A percentile compares a stretch with the other conserved stretches of the same genome.
phyloP scores from a whole-genome alignment of 2,113 vertebrate species.

The Varanus komodoensis region DNA sequence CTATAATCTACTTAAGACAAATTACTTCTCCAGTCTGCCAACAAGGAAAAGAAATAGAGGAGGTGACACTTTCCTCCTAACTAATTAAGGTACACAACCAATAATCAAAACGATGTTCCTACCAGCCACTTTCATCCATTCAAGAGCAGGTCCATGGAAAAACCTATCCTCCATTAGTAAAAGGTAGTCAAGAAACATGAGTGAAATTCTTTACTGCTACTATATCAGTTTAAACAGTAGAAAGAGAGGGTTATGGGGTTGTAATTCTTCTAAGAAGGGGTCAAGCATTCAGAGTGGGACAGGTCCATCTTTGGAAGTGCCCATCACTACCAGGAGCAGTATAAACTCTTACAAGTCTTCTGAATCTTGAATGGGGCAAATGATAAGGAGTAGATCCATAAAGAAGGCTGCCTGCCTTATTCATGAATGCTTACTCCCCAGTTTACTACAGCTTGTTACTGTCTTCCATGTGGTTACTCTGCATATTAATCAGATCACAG shows the following conservation, averaged over 20 bases:
- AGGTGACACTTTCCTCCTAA: neutral
- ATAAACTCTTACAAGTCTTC: neutral
- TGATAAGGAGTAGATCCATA: neutral
- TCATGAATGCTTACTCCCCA: neutral
- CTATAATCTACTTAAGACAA: neutral
- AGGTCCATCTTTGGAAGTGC: neutral
- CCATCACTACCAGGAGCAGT: neutral
- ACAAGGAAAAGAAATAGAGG: accelerated
- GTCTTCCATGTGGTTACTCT: neutral
- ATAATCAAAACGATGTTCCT: neutral
- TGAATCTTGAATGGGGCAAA: neutral
- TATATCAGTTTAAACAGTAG: neutral
- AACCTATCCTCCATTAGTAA: neutral
- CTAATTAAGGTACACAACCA: neutral
- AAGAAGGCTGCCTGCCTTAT: neutral
- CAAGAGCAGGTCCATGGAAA: neutral
- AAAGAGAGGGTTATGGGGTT: no score
- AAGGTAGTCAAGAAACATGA: no score
- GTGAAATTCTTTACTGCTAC: no score
- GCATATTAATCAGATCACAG: neutral
- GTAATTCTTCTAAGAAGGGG: neutral
- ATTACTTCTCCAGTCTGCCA: neutral
- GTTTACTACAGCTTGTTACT: neutral
- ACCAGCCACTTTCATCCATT: no score
- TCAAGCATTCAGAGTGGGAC: neutral